A percentile compares a stretch with the other conserved stretches of the same genome.
Evolutionary conservation across 2,113 vertebrate species (phyloP).

Genomic region (Equus przewalskii): DNA sequence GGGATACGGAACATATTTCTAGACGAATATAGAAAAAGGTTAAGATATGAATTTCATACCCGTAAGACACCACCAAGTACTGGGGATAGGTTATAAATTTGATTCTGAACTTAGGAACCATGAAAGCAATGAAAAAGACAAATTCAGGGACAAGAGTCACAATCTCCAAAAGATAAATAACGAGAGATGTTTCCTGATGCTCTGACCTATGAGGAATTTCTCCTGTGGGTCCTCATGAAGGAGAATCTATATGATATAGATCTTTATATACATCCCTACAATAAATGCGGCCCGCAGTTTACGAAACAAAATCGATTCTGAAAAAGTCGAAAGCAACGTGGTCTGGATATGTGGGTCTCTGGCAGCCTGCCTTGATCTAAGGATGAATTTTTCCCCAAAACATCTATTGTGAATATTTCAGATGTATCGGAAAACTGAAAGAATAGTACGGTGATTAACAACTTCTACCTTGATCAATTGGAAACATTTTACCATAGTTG

Average conservation of each 20-base stretch:
- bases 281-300: slow-evolving; percentile 25
- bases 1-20: not conserved
- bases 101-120: slow-evolving; percentile 47
- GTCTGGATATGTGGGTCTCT: not conserved
- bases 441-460: not conserved
- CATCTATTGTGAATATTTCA: slow-evolving; percentile 21
- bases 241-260: not conserved
- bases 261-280: slow-evolving; percentile 36
- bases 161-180: slow-evolving; percentile 51
- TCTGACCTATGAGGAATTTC: slow-evolving; percentile 48
- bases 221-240: not conserved
- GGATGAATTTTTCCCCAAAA: slow-evolving; percentile 7
- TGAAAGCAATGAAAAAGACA: slow-evolving; percentile 56
- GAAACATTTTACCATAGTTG: not conserved
- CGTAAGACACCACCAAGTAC: not conserved
- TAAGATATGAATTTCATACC: slow-evolving; percentile 18
- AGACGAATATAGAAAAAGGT: not conserved
- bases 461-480: not conserved
- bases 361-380: not conserved
- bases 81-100: slow-evolving; percentile 30
- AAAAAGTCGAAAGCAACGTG: slow-evolving; percentile 31
- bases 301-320: slow-evolving; percentile 62
- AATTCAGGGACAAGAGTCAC: slow-evolving; percentile 34
- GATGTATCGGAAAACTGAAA: not conserved
- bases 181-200: slow-evolving; percentile 20